Evolutionary conservation across 2,113 vertebrate species (phyloP).

Genomic region (Anhinga rufa): DNA sequence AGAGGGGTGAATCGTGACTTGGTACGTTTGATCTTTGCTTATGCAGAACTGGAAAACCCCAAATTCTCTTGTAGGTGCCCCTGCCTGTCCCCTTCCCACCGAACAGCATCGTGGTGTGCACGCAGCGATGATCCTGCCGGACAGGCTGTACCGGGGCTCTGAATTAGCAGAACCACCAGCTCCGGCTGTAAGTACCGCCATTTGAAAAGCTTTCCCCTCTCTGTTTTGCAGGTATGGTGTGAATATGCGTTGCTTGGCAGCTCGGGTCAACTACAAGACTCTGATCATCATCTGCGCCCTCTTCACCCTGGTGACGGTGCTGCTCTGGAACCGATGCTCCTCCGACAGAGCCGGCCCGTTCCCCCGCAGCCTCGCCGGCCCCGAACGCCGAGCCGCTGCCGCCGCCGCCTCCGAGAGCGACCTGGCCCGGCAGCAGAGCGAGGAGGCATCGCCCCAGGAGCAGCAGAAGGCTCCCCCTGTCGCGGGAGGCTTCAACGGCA

Average conservation of each 20-base stretch:
- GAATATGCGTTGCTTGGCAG: slow-evolving; percentile 97
- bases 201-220: not conserved
- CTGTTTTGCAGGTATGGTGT: slow-evolving; percentile 76
- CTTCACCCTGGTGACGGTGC: slow-evolving; percentile 88
- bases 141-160: not conserved
- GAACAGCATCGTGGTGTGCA: fast-evolving
- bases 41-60: not conserved
- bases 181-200: not conserved
- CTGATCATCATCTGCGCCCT: slow-evolving; percentile 90
- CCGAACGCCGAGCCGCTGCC: not conserved
- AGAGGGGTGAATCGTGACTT: not conserved
- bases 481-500: slow-evolving; percentile 54
- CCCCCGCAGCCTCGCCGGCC: slow-evolving; percentile 43
- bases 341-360: slow-evolving; percentile 72
- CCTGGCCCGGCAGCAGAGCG: slow-evolving; percentile 71
- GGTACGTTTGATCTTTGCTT: not conserved
- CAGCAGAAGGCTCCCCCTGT: slow-evolving; percentile 81
- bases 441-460: slow-evolving; percentile 71
- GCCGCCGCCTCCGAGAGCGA: slow-evolving; percentile 25
- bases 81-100: not conserved
- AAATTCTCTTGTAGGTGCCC: not conserved
- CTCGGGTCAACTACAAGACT: slow-evolving; percentile 96
- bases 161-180: too few relatives aligned
- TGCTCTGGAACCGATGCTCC: slow-evolving; percentile 94
- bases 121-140: fast-evolving